Evolutionary conservation across 2,888 invertebrate species (phyloP).

Genomic region (Siphlonurus alternatus): DNA sequence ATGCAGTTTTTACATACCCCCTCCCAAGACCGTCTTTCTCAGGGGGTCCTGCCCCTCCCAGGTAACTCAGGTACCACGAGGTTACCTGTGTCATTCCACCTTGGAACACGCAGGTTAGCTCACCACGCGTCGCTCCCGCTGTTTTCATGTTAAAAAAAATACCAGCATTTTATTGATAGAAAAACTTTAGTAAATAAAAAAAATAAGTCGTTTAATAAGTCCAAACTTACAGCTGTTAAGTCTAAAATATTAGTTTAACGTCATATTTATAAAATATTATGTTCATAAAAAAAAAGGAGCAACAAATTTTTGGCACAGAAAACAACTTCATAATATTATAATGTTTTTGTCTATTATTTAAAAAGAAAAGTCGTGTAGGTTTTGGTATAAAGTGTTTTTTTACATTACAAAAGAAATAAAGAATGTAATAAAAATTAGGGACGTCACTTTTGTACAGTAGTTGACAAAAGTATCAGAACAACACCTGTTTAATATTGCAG

Average conservation of each 20-base stretch:
- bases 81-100: not conserved
- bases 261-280: not conserved
- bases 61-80: too few relatives aligned
- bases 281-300: not conserved
- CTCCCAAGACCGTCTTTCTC: too few relatives aligned
- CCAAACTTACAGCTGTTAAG: not conserved
- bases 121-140: not conserved
- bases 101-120: not conserved
- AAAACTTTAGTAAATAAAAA: not conserved
- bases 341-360: not conserved
- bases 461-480: too few relatives aligned
- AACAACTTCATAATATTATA: not conserved
- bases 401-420: not conserved
- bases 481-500: too few relatives aligned
- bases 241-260: not conserved
- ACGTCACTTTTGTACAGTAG: too few relatives aligned
- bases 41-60: too few relatives aligned
- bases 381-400: not conserved
- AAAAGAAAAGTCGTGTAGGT: not conserved
- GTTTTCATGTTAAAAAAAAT: not conserved
- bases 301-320: not conserved
- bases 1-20: too few relatives aligned
- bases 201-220: not conserved
- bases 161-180: not conserved
- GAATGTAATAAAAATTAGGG: not conserved